Evolutionary conservation across 2,113 vertebrate genomes (phyloP).

Genomic region (Suncus etruscus): DNA sequence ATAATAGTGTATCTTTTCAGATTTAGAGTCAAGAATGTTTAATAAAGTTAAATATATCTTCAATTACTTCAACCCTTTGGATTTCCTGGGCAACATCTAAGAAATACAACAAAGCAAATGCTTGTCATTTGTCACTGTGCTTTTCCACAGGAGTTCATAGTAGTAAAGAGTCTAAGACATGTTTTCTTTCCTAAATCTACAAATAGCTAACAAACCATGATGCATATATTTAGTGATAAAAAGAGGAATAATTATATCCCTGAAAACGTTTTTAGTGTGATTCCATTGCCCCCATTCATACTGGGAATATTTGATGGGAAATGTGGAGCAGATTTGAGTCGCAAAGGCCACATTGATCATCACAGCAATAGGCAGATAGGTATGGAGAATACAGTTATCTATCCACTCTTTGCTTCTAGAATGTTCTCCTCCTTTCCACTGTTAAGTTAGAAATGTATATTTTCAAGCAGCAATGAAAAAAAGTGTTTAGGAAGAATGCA

Average conservation of each 20-base stretch:
- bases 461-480: constrained; percentile 99
- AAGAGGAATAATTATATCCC: not conserved
- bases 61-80: not conserved
- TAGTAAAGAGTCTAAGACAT: constrained; percentile 58
- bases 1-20: not conserved
- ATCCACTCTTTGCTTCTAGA: not conserved
- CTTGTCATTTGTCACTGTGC: constrained; percentile 3
- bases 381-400: not conserved
- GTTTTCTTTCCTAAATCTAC: constrained; percentile 15
- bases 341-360: not conserved
- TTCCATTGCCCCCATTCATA: not conserved
- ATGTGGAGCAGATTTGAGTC: not conserved
- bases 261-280: not conserved
- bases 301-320: not conserved
- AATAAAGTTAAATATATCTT: not conserved
- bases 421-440: constrained; percentile 89
- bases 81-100: not conserved
- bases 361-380: not conserved
- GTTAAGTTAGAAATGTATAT: constrained; percentile 97
- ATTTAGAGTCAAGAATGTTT: constrained; percentile 32
- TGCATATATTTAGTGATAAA: constrained; percentile 35
- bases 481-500: constrained; percentile 98
- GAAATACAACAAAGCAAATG: not conserved
- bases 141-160: constrained; percentile 25
- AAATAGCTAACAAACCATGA: not conserved